Conservation (phyloP, 37 sponge, comb jelly and placozoan species). For the Dysidea cf. avara region DNA sequence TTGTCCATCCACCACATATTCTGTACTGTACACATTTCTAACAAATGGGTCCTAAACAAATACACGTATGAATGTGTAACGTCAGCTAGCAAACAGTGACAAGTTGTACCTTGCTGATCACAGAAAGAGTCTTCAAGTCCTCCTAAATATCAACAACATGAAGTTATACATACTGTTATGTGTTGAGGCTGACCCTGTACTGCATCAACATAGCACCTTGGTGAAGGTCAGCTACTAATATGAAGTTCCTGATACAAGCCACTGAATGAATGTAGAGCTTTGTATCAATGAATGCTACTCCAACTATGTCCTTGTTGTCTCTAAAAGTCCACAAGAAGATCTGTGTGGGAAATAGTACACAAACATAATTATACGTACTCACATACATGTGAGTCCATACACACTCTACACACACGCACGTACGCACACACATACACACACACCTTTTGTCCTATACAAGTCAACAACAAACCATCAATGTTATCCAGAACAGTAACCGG, state of each 20-base stretch:
- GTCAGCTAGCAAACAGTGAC: neutral
- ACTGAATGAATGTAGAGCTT: constrained; percentile 91
- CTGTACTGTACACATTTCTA: constrained; percentile 67
- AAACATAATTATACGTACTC: neutral
- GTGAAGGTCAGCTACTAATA: constrained; percentile 83
- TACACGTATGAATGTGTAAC: neutral
- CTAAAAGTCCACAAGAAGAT: constrained; percentile 98
- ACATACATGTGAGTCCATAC: neutral
- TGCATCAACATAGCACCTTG: constrained; percentile 83
- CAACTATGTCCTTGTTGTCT: constrained; percentile 89
- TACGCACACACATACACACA: no score
- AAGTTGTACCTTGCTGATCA: constrained; percentile 65
- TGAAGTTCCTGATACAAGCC: constrained; percentile 76
- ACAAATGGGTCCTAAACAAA: constrained; percentile 68
- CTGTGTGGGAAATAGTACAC: constrained; percentile 21
- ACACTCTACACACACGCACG: neutral
- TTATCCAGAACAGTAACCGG: constrained; percentile 85
- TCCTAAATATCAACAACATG: constrained; percentile 38
- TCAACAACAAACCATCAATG: constrained; percentile 87
- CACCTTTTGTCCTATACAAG: constrained; percentile 95
- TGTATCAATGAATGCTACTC: constrained; percentile 98
- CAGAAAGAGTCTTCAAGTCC: constrained; percentile 71
- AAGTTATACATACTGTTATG: neutral
- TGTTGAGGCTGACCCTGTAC: constrained; percentile 77
- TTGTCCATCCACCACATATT: constrained; percentile 88